Base-by-base conservation (phyloP, 2,113 vertebrate genomes). In the Agelaius phoeniceus region DNA sequence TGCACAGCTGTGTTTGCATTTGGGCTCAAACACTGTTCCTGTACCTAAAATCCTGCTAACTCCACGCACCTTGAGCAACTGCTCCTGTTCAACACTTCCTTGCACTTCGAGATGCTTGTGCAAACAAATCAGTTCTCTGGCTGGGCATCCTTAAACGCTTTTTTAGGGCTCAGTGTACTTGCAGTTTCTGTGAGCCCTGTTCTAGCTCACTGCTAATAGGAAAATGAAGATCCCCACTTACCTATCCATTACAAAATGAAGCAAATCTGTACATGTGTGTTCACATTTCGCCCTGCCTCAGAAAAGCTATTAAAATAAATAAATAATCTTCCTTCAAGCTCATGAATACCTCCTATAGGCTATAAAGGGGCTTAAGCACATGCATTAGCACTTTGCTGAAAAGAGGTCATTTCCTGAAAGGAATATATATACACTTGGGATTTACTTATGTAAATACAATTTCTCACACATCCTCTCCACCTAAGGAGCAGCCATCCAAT, bases 331-430 rank as follows among this genome's bases (percentile, higher is more conserved):
- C 46, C 27, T 44, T 78, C 57, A 49, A 57, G 82, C 76, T 92
- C 73, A 48, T 68, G 75, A 92, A 95, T 95, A 87, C 69, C 80
- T 95, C 73, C 90, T 61, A 75, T 84, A 73, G 52, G 69, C 92
- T 84, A 49, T 78, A 78, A 93, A 89, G 77, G 76, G 46, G 62
- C 66, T 96, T 95, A 92, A 92, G 93, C 86, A 93, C 76, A 88
- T 66, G 88, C 86, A 92, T 95, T 93, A 94, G 90, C 80, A 75
- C 90, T 93, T 57, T 20, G 69, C 83, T 93, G 94, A 96, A 92
- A 90, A 96, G 93, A 94, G 88, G 86, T 93, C 83, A 96, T 94
- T 97, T 96, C 96, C 90, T 96, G 92, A 94, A 94, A 92, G 76
- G 83, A 89, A 88, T 81, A 92, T 93, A 91, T 82, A 93, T 39